phyloP scores from a whole-genome alignment of 1,140 invertebrate genomes.

The Atopsyche davidsoni region DNA sequence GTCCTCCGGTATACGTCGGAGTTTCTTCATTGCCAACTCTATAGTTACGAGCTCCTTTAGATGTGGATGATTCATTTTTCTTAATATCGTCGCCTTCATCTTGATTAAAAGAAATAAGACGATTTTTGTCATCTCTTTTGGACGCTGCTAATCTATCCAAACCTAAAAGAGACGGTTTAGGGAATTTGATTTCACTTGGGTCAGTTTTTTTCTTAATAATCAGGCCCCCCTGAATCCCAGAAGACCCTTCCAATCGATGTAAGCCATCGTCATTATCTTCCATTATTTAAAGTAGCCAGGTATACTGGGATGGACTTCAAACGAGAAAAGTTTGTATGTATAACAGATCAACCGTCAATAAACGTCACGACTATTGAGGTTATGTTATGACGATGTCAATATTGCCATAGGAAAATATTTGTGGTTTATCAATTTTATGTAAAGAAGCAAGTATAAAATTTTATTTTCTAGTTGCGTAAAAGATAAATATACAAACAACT shows the following conservation, averaged over 20 bases:
- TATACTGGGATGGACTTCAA: no score
- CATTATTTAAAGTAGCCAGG: no score
- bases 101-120: constrained; percentile 60
- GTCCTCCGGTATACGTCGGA: constrained; percentile 87
- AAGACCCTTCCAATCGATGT: constrained; percentile 78
- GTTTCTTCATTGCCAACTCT: constrained; percentile 77
- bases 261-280: constrained; percentile 52
- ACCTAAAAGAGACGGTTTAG: constrained; percentile 73
- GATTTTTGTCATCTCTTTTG: constrained; percentile 60
- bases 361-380: no score
- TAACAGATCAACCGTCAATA: no score
- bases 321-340: no score
- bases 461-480: no score
- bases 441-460: no score
- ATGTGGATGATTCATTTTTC: constrained; percentile 35
- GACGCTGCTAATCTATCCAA: constrained; percentile 80
- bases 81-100: constrained; percentile 51
- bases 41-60: constrained; percentile 61
- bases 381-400: no score
- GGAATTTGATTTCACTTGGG: constrained; percentile 68
- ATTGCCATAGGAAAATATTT: no score
- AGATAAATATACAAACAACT: no score
- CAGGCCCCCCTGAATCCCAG: constrained; percentile 70
- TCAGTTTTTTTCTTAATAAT: constrained; percentile 74
- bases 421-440: no score